A percentile compares a stretch with the other conserved stretches of the same genome.
Evolutionary conservation across 2,888 invertebrate genomes (phyloP).

Genomic region (Kryphioiulus occultus): DNA sequence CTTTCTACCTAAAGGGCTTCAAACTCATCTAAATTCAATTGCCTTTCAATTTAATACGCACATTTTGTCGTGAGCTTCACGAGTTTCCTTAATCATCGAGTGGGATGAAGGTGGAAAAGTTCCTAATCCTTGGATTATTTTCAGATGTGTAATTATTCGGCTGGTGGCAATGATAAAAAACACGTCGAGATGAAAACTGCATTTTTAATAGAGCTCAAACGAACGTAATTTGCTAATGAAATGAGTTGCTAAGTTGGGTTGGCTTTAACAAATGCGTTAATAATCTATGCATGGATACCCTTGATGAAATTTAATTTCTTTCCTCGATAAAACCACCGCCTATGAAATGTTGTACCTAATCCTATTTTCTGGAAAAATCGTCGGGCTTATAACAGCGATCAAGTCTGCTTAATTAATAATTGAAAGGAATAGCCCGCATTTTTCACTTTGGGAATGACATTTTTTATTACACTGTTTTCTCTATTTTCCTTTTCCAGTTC

Average conservation of each 20-base stretch:
- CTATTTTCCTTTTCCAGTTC: constrained; percentile 71
- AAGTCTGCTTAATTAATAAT: not conserved
- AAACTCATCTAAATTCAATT: constrained; percentile 35
- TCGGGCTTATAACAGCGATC: not conserved
- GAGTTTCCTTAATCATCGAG: constrained; percentile 1
- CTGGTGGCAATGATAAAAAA: constrained; percentile 35
- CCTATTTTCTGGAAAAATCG: not conserved
- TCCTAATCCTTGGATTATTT: not conserved
- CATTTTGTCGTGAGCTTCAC: not conserved
- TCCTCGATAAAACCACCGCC: not conserved
- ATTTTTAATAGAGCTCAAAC: constrained; percentile 25
- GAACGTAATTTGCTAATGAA: constrained; percentile 35
- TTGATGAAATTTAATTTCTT: constrained; percentile 21
- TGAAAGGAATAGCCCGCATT: not conserved
- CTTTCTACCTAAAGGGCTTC: not conserved
- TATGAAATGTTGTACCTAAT: constrained; percentile 18
- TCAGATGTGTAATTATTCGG: constrained; percentile 35
- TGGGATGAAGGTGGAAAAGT: constrained; percentile 14
- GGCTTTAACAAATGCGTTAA: constrained; percentile 35
- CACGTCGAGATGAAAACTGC: constrained; percentile 24
- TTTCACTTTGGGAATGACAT: not conserved
- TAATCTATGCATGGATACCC: constrained; percentile 35
- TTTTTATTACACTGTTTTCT: not conserved
- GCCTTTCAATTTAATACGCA: constrained; percentile 10
- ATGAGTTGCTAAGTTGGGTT: constrained; percentile 35